Evolutionary conservation across 2,797 vertebrate genomes (phyloP), one percentile per base, ranked within the genome.

Genomic region (Rhincodon typus): DNA sequence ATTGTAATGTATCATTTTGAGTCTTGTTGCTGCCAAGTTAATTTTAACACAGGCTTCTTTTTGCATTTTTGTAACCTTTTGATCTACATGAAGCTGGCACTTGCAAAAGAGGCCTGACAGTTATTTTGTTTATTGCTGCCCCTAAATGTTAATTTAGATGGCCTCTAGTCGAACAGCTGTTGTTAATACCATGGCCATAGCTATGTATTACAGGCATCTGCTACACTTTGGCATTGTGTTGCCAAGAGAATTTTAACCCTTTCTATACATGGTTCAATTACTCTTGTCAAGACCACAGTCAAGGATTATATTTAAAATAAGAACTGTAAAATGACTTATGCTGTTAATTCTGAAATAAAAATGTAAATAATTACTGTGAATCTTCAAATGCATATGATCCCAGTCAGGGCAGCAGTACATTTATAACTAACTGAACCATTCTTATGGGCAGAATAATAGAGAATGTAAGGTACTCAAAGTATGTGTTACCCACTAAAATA

Each of bases 101-200:
- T 93, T 93, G 90, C 66, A 93, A 93, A 93, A 93, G 90, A 93
- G n/a, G 90, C 90, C 69, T 93, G 90, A 93, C 90, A 93, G 94
- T 95, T 95, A 95, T 95, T 95, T 72, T 95, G 94, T 95, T 74
- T 95, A 95, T 95, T 53, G 70, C 94, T 95, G 94, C 94, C 94
- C 94, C 94, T 46, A 77, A 95, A 77, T 95, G 94, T 77, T 95
- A 95, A 95, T 74, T 72, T 95, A 72, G 94, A 95, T 95, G 94
- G 94, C 94, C 94, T 95, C 69, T 77, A 77, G 94, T 74, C 46
- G 94, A 95, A 77, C 94, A 95, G 94, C 94, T 95, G 94, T 70
- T 95, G 94, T 77, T 72, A 74, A 72, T 94, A 94, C 69, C 42
- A 50, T 72, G 94, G 94, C 94, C 94, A 77, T 50, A 77, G 94